Conservation (phyloP, 2,797 vertebrate species). For the Ciconia nigra region DNA sequence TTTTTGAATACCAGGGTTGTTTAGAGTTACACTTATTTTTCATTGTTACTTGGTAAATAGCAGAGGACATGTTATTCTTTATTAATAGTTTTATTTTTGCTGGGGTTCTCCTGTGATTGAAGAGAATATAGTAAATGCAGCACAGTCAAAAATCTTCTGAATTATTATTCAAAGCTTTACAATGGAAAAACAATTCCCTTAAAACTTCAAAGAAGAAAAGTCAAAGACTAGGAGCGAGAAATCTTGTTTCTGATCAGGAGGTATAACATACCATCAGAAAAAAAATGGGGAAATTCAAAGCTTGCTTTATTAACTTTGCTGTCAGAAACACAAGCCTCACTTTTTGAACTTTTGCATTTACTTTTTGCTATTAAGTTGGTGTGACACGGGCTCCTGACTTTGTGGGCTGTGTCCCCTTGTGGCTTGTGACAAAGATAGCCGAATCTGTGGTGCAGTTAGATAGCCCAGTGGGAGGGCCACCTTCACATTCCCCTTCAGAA, state of each 20-base stretch:
- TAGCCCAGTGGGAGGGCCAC: constrained; percentile 45
- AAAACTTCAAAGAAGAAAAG: background rate
- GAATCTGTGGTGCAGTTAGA: background rate
- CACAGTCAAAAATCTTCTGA: background rate
- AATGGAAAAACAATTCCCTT: background rate
- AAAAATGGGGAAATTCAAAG: background rate
- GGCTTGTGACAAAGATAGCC: background rate
- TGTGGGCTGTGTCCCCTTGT: constrained; percentile 13
- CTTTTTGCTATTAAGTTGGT: background rate
- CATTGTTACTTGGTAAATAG: background rate
- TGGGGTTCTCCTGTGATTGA: background rate
- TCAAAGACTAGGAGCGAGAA: background rate
- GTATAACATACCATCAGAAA: background rate
- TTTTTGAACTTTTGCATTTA: constrained; percentile 41
- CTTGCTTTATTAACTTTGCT: background rate
- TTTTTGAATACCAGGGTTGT: background rate
- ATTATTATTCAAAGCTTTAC: background rate
- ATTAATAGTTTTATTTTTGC: background rate
- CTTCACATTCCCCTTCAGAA: constrained; percentile 48
- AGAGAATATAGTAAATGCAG: background rate
- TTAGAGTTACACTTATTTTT: background rate
- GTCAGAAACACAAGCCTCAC: constrained; percentile 1
- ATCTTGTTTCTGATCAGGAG: background rate
- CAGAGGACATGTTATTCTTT: background rate
- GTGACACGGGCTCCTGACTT: constrained; percentile 5